Percentiles rank a stretch among this genome's conserved stretches.
These are phyloP conservation scores for Hyles lineata DNA, from an alignment of 2,888 invertebrate genomes.

Conservation along the genomic window DNA sequence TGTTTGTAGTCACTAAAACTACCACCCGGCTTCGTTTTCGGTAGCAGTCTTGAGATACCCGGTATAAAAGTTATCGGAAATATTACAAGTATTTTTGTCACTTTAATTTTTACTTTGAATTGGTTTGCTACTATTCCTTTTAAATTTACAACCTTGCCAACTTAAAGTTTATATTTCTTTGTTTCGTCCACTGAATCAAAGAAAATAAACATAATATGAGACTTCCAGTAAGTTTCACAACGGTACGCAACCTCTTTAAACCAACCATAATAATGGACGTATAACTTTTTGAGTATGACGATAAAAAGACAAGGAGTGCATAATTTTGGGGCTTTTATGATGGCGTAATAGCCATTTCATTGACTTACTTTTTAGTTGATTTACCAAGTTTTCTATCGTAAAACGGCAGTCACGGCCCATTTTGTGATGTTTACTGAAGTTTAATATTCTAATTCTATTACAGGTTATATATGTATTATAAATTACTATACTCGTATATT, in stretches of 20 bases:
- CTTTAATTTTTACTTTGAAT: too few species aligned
- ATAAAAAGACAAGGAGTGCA: conserved; percentile 30
- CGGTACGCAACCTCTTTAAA: conserved; percentile 14
- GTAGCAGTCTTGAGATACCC: too few species aligned
- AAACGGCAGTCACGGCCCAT: not conserved
- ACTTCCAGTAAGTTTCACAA: conserved; percentile 17
- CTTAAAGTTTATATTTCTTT: not conserved
- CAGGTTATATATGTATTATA: too few species aligned
- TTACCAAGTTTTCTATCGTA: conserved; percentile 6
- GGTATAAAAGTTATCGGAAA: too few species aligned
- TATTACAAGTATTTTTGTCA: too few species aligned
- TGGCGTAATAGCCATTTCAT: conserved; percentile 17
- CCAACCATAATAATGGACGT: conserved; percentile 11
- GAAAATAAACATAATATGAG: not conserved
- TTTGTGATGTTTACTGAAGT: not conserved
- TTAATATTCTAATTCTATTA: not conserved
- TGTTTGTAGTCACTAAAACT: too few species aligned
- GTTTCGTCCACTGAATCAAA: not conserved
- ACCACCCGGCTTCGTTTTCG: too few species aligned
- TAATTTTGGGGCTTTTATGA: conserved; percentile 29
- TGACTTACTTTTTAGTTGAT: conserved; percentile 16
- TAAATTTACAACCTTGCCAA: not conserved
- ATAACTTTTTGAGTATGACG: conserved; percentile 21
- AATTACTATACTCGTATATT: too few species aligned
- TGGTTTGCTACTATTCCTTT: not conserved